Evolutionary conservation across 1,140 invertebrate species (phyloP), one percentile per base, ranked within the genome.

Genomic region (Drosophila asahinai): DNA sequence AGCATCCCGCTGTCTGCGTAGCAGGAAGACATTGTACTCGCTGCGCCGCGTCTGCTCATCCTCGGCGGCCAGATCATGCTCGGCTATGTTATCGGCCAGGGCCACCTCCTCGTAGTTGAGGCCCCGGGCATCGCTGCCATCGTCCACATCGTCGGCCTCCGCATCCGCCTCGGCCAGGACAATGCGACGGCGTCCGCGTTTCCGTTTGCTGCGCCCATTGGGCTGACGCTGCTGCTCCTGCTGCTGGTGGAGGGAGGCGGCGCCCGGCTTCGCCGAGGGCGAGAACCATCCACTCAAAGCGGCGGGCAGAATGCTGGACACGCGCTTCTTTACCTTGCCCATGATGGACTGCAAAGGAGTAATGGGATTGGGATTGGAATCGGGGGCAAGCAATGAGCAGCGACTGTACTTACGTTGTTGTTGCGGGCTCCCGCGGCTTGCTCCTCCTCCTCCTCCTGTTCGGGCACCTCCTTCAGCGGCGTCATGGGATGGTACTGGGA

Each of bases 281-380:
- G 90, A 90, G 58, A 93, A 93, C 92, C 92, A 93, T 62, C 81
- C 90, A 57, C 74, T 75, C 0, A 93, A 14, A 15, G 83, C 80
- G 27, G 68, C 67, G 19, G 92, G 79, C 14, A 93, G 36, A 47
- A 93, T 93, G 60, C 79, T 91, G 4, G 89, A 81, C 2, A 93
- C 78, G 11, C 86, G 78, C 43, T 64, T 84, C 42, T 83, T 90
- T 38, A 92, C 64, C 73, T 90, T 93, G 17, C 80, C 82, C 62
- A 93, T 90, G 49, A 93, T 83, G 17, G 92, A 91, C 92, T 92
- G 43, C 17, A 90, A 43, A 0, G 19, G 19, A 22, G 19, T 22
- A 22, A 22, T 22, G 19, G 19, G 19, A 22, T 22, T 22, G 19
- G 19, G 19, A 22, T 22, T 22, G 19, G 19, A 22, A 22, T 22